Evolutionary conservation across 64 coral and sea anemone species (phyloP), one percentile per base, ranked within the genome.

Genomic region (Catalaphyllia jardinei): DNA sequence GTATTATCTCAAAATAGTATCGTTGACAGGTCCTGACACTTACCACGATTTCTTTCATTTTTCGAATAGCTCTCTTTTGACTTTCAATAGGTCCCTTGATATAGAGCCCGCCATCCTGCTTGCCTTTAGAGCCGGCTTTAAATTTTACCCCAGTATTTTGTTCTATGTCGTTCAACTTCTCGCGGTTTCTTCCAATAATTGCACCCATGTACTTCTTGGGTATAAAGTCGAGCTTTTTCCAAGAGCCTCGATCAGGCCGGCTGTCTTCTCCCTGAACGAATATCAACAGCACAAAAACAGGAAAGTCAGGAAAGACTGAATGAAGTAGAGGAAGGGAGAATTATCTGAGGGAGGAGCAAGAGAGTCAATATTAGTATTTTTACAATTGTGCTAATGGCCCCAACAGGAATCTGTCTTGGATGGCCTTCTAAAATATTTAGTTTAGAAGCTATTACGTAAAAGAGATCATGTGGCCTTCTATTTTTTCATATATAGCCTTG

Each of bases 151-250:
- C 64, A 25, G 64, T 67, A 2, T 67, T 67, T 67, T 24, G 7
- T 67, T 67, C 64, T n/a, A 67, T n/a, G 20, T n/a, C n/a, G 20
- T 51, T 50, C 46, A 49, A 22, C 4, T 51, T 4, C 39, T 20
- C 17, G 38, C 17, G 35, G 33, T 51, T 77, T 77, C 18, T 49
- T 51, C 75, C 75, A 51, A 77, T 77, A 22, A 77, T 42, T 77
- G 9, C 22, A 49, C 38, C 75, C 75, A 77, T 77, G 39, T 24
- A 77, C 10, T 77, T 17, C 22, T 77, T 20, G 19, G 75, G 38
- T 77, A 77, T 77, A 51, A 77, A 77, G 75, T 46, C 42, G 3
- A 77, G 18, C 75, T 77, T 51, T 77, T 51, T 77, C 39, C 75
- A 51, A 50, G 39, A 77, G 38, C 35, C 64, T 67, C 7, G 19